Base-by-base conservation (phyloP, 2,113 vertebrate genomes). In the Archocentrus centrarchus region DNA sequence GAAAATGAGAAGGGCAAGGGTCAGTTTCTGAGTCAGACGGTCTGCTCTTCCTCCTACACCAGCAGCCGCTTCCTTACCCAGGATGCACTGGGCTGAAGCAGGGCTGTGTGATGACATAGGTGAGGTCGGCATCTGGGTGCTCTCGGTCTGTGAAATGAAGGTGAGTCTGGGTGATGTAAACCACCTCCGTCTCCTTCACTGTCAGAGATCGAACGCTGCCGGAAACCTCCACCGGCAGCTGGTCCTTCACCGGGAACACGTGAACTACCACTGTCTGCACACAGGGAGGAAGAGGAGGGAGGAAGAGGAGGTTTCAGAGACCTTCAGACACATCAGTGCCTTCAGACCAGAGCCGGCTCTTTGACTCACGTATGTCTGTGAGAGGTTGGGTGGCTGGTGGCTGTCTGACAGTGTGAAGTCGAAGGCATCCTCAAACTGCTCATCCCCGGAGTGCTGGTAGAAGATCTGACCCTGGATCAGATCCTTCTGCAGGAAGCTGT, bases 111-210 rank as follows among this genome's bases (percentile, higher is more conserved):
- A 97, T 83, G 55, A 84, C 83, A 83, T 94, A 96, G 58, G 53
- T 88, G 32, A 97, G 93, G 87, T 97, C 96, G 1, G 91, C 92
- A 44, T 95, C 93, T 3, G 95, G 95, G 30, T 95, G 91, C 27
- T 96, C 95, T 4, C 84, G 79, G 91, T 97, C 95, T 39, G 75
- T 94, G 92, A 96, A 97, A 87, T 84, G 85, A 14, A 97, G 94
- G 11, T 97, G 94, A 86, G 76, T 50, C 85, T 89, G 95, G 8
- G 95, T 95, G 82, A 97, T 84, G 70, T 93, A 85, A 75, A 93
- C 93, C 80, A 96, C 92, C 47, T 97, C 95, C 0, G 95, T 96
- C 94, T 97, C 96, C 92, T 90, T 96, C 80, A 97, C 92, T 8
- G 89, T 81, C 79, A 96, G 91, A 35, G 93, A 93, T 24, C 94